A percentile compares a stretch with the other conserved stretches of the same genome.
Conservation (phyloP, 2,888 invertebrate genomes). For the Sarcophaga subvicina region DNA sequence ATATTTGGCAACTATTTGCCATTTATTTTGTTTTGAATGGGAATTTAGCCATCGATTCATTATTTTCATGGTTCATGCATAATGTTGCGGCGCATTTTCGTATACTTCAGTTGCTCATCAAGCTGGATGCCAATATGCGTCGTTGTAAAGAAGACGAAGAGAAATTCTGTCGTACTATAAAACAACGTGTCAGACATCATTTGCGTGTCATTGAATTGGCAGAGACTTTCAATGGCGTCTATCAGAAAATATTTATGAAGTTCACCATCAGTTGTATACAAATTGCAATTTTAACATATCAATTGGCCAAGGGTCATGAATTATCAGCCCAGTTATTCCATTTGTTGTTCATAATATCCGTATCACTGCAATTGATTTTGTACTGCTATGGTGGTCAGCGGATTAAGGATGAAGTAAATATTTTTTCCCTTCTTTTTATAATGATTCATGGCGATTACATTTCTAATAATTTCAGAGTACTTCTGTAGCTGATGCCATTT, state of each 20-base stretch:
- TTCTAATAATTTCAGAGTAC: constrained; percentile 31
- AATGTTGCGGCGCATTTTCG: constrained; percentile 64
- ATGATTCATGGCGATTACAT: too few species aligned
- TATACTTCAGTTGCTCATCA: constrained; percentile 52
- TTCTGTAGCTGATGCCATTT: constrained; percentile 25
- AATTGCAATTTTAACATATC: constrained; percentile 64
- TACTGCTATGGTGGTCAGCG: constrained; percentile 67
- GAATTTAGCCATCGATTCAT: constrained; percentile 54
- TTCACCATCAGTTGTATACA: constrained; percentile 59
- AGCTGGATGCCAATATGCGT: constrained; percentile 5
- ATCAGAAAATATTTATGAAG: constrained; percentile 57
- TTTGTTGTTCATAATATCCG: constrained; percentile 47
- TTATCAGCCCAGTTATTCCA: constrained; percentile 45
- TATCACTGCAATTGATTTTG: constrained; percentile 62
- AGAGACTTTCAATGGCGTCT: constrained; percentile 49
- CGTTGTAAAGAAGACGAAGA: background rate
- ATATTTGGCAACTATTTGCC: constrained; percentile 27
- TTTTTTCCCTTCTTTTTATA: too few species aligned
- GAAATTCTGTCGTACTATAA: constrained; percentile 16
- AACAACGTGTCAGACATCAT: constrained; percentile 53
- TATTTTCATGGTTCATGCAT: constrained; percentile 65
- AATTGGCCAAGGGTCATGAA: constrained; percentile 54
- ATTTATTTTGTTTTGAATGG: constrained; percentile 50
- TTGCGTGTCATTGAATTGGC: constrained; percentile 35
- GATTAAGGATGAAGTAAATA: constrained; percentile 60